A percentile compares a stretch with the other conserved stretches of the same genome.
Evolutionary conservation across 2,113 vertebrate genomes (phyloP).

Genomic region (Hippocampus mohnikei): DNA sequence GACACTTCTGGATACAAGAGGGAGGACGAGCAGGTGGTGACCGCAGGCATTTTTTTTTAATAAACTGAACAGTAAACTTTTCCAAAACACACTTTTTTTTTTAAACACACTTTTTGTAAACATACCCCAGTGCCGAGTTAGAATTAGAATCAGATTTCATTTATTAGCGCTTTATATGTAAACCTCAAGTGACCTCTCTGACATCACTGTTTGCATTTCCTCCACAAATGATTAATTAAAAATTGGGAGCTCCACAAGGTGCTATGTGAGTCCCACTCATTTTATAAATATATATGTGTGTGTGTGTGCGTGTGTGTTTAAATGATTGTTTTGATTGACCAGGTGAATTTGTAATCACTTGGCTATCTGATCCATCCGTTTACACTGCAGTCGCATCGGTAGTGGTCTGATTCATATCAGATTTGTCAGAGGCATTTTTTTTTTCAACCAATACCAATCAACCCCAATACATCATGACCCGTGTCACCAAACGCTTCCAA

Average conservation of each 20-base stretch:
- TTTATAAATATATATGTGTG: too few species aligned
- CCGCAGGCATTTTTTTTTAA: too few species aligned
- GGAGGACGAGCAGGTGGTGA: not conserved
- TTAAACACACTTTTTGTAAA: too few species aligned
- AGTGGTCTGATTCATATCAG: not conserved
- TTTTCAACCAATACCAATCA: constrained; percentile 4
- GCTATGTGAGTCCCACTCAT: too few species aligned
- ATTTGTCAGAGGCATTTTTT: not conserved
- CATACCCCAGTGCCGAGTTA: too few species aligned
- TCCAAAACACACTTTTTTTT: too few species aligned
- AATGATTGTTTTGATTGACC: not conserved
- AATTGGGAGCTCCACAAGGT: too few species aligned
- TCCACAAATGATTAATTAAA: too few species aligned
- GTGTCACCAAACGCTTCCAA: constrained; percentile 26
- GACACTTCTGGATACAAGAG: not conserved
- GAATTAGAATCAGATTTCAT: too few species aligned
- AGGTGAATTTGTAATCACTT: not conserved
- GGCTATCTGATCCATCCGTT: not conserved
- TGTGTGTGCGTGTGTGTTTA: not conserved
- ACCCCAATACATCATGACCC: constrained; percentile 11
- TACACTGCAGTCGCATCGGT: not conserved
- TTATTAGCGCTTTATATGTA: not conserved
- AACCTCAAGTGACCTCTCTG: not conserved
- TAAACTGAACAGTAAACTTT: too few species aligned
- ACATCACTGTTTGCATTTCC: too few species aligned